Evolutionary conservation across 2,113 vertebrate species (phyloP).

Genomic region (Sinocyclocheilus maitianheensis): DNA sequence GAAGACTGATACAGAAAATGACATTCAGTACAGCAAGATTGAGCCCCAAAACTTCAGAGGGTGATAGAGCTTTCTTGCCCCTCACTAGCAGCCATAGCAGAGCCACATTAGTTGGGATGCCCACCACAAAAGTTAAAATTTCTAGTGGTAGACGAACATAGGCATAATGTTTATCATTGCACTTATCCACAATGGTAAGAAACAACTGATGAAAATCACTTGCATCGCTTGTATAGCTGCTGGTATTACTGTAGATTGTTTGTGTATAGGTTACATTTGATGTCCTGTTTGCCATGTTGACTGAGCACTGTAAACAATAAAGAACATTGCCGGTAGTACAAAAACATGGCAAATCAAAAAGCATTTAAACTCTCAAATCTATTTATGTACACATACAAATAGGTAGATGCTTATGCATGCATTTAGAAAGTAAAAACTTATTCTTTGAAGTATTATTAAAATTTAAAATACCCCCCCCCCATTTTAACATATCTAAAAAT

Average conservation of each 20-base stretch:
- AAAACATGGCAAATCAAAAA: not conserved
- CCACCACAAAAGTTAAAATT: constrained; percentile 37
- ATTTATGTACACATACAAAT: too few relatives aligned
- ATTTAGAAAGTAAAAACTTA: not conserved
- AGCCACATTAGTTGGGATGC: constrained; percentile 47
- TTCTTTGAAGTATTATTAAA: not conserved
- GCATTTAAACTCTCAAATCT: not conserved
- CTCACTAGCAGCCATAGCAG: constrained; percentile 58
- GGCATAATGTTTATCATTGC: not conserved
- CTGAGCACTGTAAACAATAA: constrained; percentile 11
- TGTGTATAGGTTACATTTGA: not conserved
- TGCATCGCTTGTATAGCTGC: not conserved
- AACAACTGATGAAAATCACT: not conserved
- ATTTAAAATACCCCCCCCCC: not conserved
- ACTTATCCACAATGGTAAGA: not conserved
- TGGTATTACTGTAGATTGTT: too few relatives aligned
- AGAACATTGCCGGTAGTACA: not conserved
- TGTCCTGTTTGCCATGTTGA: constrained; percentile 6
- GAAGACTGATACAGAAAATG: constrained; percentile 54
- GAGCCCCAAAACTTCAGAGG: constrained; percentile 61
- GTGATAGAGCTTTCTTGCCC: constrained; percentile 38
- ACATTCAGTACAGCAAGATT: constrained; percentile 53
- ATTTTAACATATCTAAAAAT: not conserved
- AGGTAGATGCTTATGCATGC: too few relatives aligned
- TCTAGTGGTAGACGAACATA: constrained; percentile 13